phyloP scores from a whole-genome alignment of 2,888 invertebrate genomes.

The Venusia cambrica region DNA sequence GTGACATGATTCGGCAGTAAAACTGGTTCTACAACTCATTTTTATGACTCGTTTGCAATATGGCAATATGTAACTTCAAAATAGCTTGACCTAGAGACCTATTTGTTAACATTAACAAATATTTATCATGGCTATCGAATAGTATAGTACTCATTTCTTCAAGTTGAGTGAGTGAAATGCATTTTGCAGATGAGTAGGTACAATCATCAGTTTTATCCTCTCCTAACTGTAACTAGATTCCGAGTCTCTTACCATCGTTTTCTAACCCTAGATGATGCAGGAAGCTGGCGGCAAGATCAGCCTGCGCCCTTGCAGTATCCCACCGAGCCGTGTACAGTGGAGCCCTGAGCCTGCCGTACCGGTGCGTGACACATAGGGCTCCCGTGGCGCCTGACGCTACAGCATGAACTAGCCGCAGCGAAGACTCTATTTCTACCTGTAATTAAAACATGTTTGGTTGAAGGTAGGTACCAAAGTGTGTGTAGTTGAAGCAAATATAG shows the following conservation, averaged over 20 bases:
- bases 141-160: too few relatives aligned
- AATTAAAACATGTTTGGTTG: slow-evolving; percentile 13
- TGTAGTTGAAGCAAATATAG: too few relatives aligned
- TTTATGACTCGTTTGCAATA: not conserved
- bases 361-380: slow-evolving; percentile 85
- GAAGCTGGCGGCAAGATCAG: slow-evolving; percentile 88
- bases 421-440: slow-evolving; percentile 83
- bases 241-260: slow-evolving; percentile 58
- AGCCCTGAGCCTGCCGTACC: slow-evolving; percentile 85
- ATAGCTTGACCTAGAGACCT: too few relatives aligned
- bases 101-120: too few relatives aligned
- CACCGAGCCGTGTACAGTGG: slow-evolving; percentile 86
- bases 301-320: slow-evolving; percentile 88
- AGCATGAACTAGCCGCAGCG: slow-evolving; percentile 87
- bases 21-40: slow-evolving; percentile 3
- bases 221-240: too few relatives aligned
- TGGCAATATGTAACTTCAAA: too few relatives aligned
- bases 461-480: not conserved
- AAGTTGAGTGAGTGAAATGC: too few relatives aligned
- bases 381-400: slow-evolving; percentile 87
- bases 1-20: slow-evolving; percentile 6
- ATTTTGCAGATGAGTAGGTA: too few relatives aligned
- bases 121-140: too few relatives aligned
- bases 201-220: too few relatives aligned
- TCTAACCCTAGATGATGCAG: slow-evolving; percentile 88